Conservation (phyloP, 2,113 vertebrate genomes). For the Melanerpes aurifrons region DNA sequence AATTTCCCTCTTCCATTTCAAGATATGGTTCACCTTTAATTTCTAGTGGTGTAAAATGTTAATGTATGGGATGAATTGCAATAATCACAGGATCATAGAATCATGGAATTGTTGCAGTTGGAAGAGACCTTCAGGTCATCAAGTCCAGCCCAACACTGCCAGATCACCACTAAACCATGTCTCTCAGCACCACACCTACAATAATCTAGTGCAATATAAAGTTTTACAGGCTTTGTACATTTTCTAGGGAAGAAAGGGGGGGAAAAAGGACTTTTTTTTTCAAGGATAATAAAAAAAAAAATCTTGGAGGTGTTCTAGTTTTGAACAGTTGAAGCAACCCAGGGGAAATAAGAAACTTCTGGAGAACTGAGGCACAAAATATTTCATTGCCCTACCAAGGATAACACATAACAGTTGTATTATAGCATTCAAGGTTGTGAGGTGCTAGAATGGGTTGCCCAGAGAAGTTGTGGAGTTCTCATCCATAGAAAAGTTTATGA, state of each 20-base stretch:
- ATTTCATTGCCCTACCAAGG: neutral
- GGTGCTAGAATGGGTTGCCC: too few species aligned
- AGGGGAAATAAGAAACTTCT: neutral
- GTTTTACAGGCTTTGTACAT: neutral
- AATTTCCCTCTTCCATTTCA: neutral
- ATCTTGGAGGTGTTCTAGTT: neutral
- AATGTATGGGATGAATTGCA: neutral
- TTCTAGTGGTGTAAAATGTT: neutral
- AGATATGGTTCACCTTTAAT: neutral
- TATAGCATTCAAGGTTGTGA: too few species aligned
- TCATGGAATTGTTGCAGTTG: too few species aligned
- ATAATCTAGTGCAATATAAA: neutral
- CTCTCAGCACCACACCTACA: too few species aligned
- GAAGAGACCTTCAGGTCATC: too few species aligned
- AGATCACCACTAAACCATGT: too few species aligned
- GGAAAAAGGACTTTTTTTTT: neutral
- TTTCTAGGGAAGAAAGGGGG: neutral
- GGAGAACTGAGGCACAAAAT: neutral
- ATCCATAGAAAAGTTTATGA: too few species aligned
- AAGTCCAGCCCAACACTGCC: too few species aligned
- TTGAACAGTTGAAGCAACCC: neutral
- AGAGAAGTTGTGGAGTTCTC: too few species aligned
- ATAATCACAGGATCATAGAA: too few species aligned
- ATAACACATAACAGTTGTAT: neutral
- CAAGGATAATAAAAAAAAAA: neutral